phyloP scores from a whole-genome alignment of 2,888 invertebrate species.

The Charanyca ferruginea region DNA sequence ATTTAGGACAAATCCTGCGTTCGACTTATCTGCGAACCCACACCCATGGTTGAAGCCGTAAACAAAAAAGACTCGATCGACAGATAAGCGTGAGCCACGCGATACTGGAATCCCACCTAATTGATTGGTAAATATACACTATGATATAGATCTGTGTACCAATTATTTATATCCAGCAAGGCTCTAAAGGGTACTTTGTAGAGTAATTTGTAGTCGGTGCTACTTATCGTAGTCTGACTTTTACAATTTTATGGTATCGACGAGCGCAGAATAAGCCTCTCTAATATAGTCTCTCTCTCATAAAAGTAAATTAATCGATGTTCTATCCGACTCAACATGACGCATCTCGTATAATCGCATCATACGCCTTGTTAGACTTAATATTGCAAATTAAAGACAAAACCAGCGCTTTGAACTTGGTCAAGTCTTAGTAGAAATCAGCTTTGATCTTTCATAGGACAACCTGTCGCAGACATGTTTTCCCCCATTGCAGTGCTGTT shows the following conservation, averaged over 20 bases:
- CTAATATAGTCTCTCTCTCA: conserved; percentile 69
- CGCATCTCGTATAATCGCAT: conserved; percentile 20
- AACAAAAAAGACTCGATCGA: conserved; percentile 59
- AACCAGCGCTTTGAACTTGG: conserved; percentile 42
- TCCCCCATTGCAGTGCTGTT: conserved; percentile 1
- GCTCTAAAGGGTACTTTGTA: conserved; percentile 5
- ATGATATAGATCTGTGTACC: conserved; percentile 10
- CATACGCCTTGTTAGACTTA: conserved; percentile 13
- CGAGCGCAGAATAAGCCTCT: conserved; percentile 52
- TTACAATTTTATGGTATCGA: conserved; percentile 14
- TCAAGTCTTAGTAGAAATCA: conserved; percentile 23
- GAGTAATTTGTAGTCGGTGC: conserved; percentile 14
- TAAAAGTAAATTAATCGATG: conserved; percentile 76
- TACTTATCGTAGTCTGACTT: conserved; percentile 13
- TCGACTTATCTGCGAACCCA: conserved; percentile 55
- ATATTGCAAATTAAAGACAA: conserved; percentile 45
- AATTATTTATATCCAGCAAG: conserved; percentile 8
- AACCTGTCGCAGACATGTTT: background rate
- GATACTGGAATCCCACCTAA: conserved; percentile 52
- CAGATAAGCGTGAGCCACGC: conserved; percentile 64
- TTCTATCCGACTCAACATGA: conserved; percentile 47
- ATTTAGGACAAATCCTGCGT: conserved; percentile 52
- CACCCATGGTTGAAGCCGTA: conserved; percentile 57
- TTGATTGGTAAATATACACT: conserved; percentile 54
- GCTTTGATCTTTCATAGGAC: conserved; percentile 51